Base-by-base conservation (phyloP, 1,140 invertebrate genomes). In the Holotrichia oblita region DNA sequence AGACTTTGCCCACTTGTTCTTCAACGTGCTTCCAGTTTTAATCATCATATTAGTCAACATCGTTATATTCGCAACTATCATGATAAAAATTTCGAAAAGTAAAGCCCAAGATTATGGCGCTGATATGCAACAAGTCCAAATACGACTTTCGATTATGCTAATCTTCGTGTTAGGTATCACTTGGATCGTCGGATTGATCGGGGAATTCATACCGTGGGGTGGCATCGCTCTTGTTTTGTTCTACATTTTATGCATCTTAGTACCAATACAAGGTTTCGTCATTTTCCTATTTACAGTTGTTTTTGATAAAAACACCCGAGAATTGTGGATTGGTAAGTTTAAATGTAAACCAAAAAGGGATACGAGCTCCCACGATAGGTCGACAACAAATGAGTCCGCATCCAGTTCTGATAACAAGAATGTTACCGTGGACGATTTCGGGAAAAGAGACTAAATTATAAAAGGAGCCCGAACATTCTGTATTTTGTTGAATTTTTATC, bases 171-270 rank as follows among this genome's bases (percentile, higher is more conserved):
- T 92, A 6, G 91, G 91, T 0, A 82, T 92, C 0, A 89, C 90
- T 10, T 92, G 91, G 91, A 86, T 92, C 41, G 92, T 92, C 83
- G 91, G 48, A n/a, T 81, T 92, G n/a, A 85, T 91, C 59, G 88
- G 89, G 8, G 89, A 90, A 81, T 87, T 89, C 7, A 14, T 76
- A 12, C 22, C 41, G 44, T 34, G 14, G 14, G n/a, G 44, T 27
- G 55, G 75, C 42, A 24, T 76, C 42, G 83, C n/a, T 84, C 9
- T 81, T 89, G 14, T 77, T 90, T 6, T 90, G 91, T 81, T 88
- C 0, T 91, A 91, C 81, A 80, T 90, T 6, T 90, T 90, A 80
- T 88, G 87, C 48, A 81, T 89, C 10, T 88, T 87, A 2, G 87
- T 86, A 0, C 88, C 89, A 0, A 85, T 87, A 72, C 89, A 90